A percentile compares a stretch with the other conserved stretches of the same genome.
Evolutionary conservation across 2,113 vertebrate genomes (phyloP).

Genomic region (Lota lota): DNA sequence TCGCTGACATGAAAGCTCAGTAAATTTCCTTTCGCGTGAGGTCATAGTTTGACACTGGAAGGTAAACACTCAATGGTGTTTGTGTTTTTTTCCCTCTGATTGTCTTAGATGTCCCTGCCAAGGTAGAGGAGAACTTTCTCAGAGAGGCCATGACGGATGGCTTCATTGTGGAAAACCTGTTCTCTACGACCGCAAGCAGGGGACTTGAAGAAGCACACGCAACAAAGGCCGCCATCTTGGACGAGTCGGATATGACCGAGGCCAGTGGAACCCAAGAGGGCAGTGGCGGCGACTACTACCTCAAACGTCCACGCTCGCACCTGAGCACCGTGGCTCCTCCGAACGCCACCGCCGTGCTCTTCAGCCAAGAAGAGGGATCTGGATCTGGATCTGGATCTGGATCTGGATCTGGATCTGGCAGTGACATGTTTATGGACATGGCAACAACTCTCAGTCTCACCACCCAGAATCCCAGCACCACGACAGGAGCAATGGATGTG

Average conservation of each 20-base stretch:
- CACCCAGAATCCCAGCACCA: no score
- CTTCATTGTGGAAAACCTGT: constrained; percentile 17
- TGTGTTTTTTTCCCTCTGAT: constrained; percentile 26
- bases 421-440: no score
- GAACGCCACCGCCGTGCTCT: background rate
- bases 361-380: no score
- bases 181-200: constrained; percentile 7
- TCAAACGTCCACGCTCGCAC: background rate
- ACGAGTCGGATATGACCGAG: constrained; percentile 1
- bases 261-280: constrained; percentile 4
- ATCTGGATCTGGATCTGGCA: no score
- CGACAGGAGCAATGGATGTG: no score
- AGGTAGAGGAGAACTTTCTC: constrained; percentile 27
- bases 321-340: background rate
- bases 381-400: no score
- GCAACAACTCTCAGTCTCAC: no score
- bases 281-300: no score
- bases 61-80: constrained; percentile 39
- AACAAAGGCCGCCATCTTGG: background rate
- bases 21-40: constrained; percentile 45
- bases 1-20: constrained; percentile 8
- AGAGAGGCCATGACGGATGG: constrained; percentile 41
- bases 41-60: constrained; percentile 12
- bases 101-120: constrained; percentile 24
- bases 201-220: background rate